Evolutionary conservation across 2,797 vertebrate genomes (phyloP).

Genomic region (Heterohyrax brucei): DNA sequence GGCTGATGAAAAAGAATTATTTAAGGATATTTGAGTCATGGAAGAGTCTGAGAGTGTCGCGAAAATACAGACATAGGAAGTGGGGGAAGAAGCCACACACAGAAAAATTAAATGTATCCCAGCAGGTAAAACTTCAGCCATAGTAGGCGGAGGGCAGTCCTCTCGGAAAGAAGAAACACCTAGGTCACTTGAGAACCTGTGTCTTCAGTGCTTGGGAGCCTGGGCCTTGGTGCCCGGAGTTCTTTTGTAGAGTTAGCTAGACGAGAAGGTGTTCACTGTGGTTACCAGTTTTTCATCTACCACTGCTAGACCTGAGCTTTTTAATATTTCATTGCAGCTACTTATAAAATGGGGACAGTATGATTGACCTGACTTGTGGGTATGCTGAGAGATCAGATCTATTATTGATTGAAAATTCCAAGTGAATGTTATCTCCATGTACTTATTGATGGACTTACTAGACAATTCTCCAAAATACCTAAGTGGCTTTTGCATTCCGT

Average conservation of each 20-base stretch:
- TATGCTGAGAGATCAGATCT: neutral
- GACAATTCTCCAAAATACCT: slow-evolving; percentile 41
- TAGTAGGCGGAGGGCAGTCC: neutral
- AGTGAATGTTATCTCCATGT: neutral
- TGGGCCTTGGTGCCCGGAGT: neutral
- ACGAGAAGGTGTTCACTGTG: accelerated
- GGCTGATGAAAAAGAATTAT: slow-evolving; percentile 85
- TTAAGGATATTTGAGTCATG: slow-evolving; percentile 79
- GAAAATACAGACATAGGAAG: slow-evolving; percentile 65
- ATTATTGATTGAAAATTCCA: slow-evolving; percentile 50
- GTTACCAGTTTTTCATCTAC: neutral
- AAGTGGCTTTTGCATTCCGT: slow-evolving; percentile 28
- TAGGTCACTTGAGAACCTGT: too few relatives aligned
- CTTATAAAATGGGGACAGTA: neutral
- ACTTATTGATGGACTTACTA: slow-evolving; percentile 52
- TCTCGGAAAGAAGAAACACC: neutral
- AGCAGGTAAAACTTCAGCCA: slow-evolving; percentile 48
- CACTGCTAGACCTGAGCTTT: neutral
- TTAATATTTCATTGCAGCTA: neutral
- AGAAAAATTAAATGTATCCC: slow-evolving; percentile 61
- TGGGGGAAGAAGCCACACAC: neutral
- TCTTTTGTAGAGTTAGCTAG: neutral
- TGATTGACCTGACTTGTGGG: slow-evolving; percentile 27
- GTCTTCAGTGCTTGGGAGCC: neutral
- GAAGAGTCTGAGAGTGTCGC: slow-evolving; percentile 70